Conservation (phyloP, 1,140 invertebrate species). For the Myzus persicae region DNA sequence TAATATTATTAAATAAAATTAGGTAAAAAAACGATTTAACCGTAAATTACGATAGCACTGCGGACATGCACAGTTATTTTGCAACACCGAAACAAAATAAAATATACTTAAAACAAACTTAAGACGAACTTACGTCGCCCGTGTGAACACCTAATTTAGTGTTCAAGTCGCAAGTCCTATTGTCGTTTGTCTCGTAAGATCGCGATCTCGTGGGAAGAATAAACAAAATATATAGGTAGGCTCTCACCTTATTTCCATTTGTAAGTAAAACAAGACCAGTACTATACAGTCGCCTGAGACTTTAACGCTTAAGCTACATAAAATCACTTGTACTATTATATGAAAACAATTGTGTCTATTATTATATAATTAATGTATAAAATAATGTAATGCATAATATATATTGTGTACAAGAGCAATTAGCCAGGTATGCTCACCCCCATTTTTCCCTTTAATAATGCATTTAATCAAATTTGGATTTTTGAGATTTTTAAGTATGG, state of each 20-base stretch:
- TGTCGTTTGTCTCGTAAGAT: neutral
- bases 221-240: neutral
- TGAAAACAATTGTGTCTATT: neutral
- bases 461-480: neutral
- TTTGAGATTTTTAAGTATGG: neutral
- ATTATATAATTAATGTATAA: neutral
- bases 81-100: neutral
- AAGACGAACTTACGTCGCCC: no score
- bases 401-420: neutral
- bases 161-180: neutral
- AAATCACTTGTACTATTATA: neutral
- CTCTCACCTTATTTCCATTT: neutral
- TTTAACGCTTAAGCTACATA: no score
- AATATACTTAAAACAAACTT: neutral
- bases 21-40: no score
- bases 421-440: neutral
- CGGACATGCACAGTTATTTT: no score
- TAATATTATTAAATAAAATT: neutral
- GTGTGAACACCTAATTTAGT: neutral
- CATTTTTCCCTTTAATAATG: neutral
- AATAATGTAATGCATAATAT: no score
- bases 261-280: neutral
- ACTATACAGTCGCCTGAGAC: neutral
- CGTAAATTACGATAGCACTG: neutral
- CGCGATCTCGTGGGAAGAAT: neutral